A percentile compares a stretch with the other conserved stretches of the same genome.
Conservation (phyloP, 2,113 vertebrate species). For the Capreolus pygargus region DNA sequence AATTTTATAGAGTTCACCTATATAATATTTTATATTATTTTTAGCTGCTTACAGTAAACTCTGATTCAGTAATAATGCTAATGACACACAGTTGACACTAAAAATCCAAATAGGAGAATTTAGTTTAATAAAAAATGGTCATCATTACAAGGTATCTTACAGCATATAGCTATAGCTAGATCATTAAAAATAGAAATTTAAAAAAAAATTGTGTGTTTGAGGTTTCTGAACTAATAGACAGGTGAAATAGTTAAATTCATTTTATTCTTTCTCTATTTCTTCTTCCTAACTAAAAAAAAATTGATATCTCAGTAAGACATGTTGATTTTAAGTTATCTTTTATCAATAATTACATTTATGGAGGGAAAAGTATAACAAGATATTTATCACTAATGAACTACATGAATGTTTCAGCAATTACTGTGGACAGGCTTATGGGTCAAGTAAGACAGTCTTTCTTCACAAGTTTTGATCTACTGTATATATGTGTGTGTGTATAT, state of each 20-base stretch:
- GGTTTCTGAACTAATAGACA: neutral
- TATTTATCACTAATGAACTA: constrained; percentile 43
- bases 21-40: neutral
- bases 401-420: constrained; percentile 40
- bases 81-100: neutral
- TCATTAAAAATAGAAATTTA: neutral
- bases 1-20: neutral
- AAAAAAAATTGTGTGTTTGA: neutral
- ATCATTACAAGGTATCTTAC: neutral
- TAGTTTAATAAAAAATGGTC: neutral
- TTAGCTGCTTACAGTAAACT: neutral
- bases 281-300: constrained; percentile 25
- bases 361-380: neutral
- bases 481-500: neutral
- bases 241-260: neutral
- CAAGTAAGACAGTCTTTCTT: neutral
- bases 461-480: neutral
- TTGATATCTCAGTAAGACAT: constrained; percentile 35
- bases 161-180: neutral
- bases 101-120: neutral
- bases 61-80: neutral
- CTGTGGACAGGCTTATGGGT: neutral
- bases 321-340: constrained; percentile 46
- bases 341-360: constrained; percentile 51
- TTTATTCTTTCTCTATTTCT: neutral